A percentile compares a stretch with the other conserved stretches of the same genome.
phyloP scores from a whole-genome alignment of 2,113 vertebrate species.

The Argyrosomus japonicus region DNA sequence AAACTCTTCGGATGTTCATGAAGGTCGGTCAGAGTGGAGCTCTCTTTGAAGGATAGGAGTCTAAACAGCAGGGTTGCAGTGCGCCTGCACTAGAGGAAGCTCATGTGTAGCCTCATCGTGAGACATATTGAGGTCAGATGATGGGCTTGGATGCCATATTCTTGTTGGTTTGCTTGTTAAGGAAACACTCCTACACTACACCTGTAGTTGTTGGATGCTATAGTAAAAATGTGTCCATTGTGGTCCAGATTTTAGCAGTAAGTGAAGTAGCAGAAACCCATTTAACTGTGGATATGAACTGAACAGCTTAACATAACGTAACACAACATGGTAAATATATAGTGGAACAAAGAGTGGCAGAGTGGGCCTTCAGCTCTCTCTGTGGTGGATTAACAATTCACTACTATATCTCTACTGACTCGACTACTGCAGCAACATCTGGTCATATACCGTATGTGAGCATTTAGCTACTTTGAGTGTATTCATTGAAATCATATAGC shows the following conservation, averaged over 20 bases:
- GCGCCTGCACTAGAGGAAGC: not conserved
- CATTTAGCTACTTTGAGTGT: not conserved
- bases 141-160: not conserved
- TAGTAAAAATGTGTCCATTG: not conserved
- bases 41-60: constrained; percentile 2
- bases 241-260: not conserved
- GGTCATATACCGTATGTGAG: not conserved
- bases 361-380: not conserved
- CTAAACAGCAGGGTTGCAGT: constrained; percentile 2
- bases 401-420: not conserved
- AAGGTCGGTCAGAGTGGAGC: not conserved
- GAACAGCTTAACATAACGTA: not conserved
- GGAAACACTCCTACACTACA: not conserved
- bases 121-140: constrained; percentile 25
- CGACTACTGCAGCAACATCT: not conserved
- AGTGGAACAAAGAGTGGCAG: not conserved
- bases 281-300: not conserved
- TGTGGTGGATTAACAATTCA: constrained; percentile 2
- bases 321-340: not conserved
- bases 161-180: not conserved
- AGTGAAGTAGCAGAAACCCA: not conserved
- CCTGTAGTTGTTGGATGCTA: not conserved
- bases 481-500: not conserved
- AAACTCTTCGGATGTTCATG: not conserved
- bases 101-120: not conserved